Conservation (phyloP, 35 echinoderm and acorn worm genomes). For the Acanthaster planci region DNA sequence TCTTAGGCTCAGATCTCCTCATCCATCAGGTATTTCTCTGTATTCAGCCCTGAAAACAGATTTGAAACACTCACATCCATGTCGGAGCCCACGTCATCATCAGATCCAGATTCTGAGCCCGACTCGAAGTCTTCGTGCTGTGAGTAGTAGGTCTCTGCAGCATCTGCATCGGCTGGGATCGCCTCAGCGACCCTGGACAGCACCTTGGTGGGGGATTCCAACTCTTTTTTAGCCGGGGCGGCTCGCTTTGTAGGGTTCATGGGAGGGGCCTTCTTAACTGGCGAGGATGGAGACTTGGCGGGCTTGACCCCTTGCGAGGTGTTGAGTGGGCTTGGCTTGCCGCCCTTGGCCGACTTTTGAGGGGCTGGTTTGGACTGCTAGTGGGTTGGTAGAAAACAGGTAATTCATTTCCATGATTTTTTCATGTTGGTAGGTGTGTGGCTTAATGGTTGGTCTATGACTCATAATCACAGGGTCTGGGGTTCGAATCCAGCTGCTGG, state of each 20-base stretch:
- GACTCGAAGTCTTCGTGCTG: conserved; percentile 97
- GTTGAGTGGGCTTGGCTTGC: neutral
- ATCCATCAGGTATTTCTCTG: neutral
- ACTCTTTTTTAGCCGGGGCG: conserved; percentile 1
- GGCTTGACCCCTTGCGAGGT: conserved; percentile 19
- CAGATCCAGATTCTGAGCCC: conserved; percentile 75
- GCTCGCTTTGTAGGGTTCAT: neutral
- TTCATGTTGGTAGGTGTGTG: too few relatives aligned
- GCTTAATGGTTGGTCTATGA: neutral
- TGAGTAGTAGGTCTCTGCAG: conserved; percentile 95
- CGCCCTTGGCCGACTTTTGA: neutral
- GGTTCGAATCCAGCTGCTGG: too few relatives aligned
- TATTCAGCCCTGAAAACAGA: neutral
- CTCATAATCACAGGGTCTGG: neutral
- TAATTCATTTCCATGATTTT: too few relatives aligned
- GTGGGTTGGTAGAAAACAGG: neutral
- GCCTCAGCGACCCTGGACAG: conserved; percentile 38
- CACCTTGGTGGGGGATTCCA: conserved; percentile 43
- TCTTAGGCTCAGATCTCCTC: neutral
- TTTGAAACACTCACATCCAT: conserved; percentile 1
- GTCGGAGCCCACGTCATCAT: conserved; percentile 29
- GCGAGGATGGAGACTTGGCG: conserved; percentile 14
- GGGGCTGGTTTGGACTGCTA: neutral
- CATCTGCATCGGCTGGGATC: conserved; percentile 87
- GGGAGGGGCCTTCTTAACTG: conserved; percentile 26